Percentiles rank a stretch among this genome's conserved stretches.
These are phyloP conservation scores for Neofelis nebulosa DNA, from an alignment of 2,113 vertebrate genomes.

Conservation along the genomic window DNA sequence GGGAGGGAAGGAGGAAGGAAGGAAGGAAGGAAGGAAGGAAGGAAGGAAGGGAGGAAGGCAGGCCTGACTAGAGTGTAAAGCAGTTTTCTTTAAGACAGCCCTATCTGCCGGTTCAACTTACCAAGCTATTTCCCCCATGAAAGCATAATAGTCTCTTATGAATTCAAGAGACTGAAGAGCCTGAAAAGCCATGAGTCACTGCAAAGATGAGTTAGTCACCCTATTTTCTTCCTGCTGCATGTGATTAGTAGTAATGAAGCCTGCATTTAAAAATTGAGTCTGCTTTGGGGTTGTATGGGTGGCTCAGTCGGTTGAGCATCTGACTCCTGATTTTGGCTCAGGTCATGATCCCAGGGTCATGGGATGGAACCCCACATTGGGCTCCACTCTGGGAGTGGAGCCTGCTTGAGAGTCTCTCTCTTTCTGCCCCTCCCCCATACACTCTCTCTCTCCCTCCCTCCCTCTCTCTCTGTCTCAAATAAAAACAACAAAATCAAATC, in stretches of 20 bases:
- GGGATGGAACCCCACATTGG: too few relatives aligned
- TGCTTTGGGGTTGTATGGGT: too few relatives aligned
- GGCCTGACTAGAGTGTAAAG: not conserved
- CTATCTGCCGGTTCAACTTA: not conserved
- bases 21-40: not conserved
- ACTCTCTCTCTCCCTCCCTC: too few relatives aligned
- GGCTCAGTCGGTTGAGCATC: too few relatives aligned
- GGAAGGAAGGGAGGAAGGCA: fast-evolving
- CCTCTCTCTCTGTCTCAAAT: too few relatives aligned
- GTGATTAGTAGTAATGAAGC: not conserved
- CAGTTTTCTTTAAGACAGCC: not conserved
- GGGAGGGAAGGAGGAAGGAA: fast-evolving
- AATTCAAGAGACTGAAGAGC: not conserved
- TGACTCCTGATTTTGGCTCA: too few relatives aligned
- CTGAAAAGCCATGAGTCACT: not conserved
- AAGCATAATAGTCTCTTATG: not conserved
- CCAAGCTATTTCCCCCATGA: not conserved
- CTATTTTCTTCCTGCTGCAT: not conserved
- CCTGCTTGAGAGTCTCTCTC: too few relatives aligned
- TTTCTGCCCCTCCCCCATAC: too few relatives aligned
- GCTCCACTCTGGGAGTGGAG: too few relatives aligned
- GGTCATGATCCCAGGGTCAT: too few relatives aligned
- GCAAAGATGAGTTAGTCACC: not conserved
- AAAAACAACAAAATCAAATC: not conserved
- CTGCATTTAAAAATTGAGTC: not conserved